Evolutionary conservation across 1,140 invertebrate species (phyloP).

Genomic region (Drosophila aff.): DNA sequence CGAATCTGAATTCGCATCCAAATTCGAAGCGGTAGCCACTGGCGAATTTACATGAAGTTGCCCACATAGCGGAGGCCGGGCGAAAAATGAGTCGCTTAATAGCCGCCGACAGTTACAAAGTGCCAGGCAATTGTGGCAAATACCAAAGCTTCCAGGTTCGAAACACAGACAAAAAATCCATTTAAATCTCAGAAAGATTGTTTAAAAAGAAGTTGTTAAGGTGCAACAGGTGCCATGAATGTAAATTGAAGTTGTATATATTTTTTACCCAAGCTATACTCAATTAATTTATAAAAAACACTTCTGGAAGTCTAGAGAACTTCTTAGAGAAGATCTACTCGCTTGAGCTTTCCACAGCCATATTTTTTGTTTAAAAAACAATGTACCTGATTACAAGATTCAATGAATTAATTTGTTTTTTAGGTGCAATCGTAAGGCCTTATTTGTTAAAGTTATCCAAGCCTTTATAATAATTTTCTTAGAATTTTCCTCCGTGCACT

Average conservation of each 20-base stretch:
- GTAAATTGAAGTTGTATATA: too few species aligned
- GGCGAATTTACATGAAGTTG: slow-evolving; percentile 55
- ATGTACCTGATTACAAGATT: neutral
- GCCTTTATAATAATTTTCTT: too few species aligned
- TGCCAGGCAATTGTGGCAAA: slow-evolving; percentile 81
- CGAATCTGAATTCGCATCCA: slow-evolving; percentile 23
- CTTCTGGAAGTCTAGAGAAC: rapidly evolving
- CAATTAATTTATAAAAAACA: neutral
- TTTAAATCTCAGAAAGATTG: neutral
- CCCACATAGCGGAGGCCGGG: slow-evolving; percentile 42
- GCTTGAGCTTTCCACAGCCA: neutral
- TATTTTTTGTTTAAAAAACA: neutral
- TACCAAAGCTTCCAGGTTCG: slow-evolving; percentile 39
- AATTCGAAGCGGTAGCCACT: slow-evolving; percentile 47
- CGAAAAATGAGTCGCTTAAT: slow-evolving; percentile 84
- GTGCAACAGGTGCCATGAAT: neutral
- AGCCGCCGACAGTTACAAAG: slow-evolving; percentile 85
- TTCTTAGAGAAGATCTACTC: neutral
- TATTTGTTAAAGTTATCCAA: neutral
- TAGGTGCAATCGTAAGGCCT: neutral
- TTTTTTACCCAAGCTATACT: rapidly evolving
- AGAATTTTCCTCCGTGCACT: neutral
- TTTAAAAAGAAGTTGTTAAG: neutral
- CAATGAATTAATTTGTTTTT: neutral
- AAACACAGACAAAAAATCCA: neutral